phyloP scores from a whole-genome alignment of 2,888 invertebrate genomes.

The Oscheius sp. region DNA sequence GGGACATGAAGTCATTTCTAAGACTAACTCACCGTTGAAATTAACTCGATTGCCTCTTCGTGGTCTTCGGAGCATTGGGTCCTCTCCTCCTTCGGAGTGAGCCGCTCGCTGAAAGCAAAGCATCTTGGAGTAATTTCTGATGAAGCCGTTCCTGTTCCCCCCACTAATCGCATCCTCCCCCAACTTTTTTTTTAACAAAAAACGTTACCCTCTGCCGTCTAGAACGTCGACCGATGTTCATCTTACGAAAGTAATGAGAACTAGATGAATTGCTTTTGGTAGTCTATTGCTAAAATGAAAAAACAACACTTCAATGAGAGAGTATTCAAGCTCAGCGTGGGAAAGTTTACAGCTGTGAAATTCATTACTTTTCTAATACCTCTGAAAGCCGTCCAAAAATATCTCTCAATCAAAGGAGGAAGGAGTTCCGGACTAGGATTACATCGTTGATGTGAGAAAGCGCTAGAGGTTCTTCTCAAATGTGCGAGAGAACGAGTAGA shows the following conservation, averaged over 20 bases:
- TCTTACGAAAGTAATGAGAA: conserved; percentile 1
- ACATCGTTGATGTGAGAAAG: conserved; percentile 19
- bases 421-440: neutral
- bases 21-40: conserved; percentile 9
- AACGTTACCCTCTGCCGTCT: conserved; percentile 18
- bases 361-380: no score
- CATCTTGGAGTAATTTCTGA: neutral
- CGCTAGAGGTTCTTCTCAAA: neutral
- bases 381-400: no score
- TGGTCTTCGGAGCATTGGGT: conserved; percentile 7
- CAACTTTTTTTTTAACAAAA: no score
- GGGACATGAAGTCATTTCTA: no score
- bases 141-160: no score
- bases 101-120: conserved; percentile 13
- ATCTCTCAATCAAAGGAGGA: neutral
- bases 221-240: conserved; percentile 11
- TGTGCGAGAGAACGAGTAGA: neutral
- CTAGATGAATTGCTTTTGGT: neutral
- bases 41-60: neutral
- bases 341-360: neutral
- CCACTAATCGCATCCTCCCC: no score
- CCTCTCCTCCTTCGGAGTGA: conserved; percentile 4
- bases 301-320: neutral
- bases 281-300: neutral
- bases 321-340: neutral